Evolutionary conservation across 2,113 vertebrate genomes (phyloP).

Genomic region (Microtus richardsoni): DNA sequence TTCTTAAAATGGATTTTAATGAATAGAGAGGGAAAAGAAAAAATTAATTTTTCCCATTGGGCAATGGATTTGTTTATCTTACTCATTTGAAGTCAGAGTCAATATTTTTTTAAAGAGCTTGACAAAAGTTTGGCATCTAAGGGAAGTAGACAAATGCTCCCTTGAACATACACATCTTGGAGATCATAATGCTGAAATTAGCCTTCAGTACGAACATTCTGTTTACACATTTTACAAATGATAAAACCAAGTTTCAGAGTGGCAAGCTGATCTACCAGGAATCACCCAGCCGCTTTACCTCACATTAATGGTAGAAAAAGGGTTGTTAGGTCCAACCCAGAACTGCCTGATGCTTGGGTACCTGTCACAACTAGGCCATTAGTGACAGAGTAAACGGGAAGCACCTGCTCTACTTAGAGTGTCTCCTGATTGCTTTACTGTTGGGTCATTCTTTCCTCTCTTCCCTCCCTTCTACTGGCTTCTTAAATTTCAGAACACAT

Average conservation of each 20-base stretch:
- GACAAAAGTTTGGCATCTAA: slow-evolving; percentile 14
- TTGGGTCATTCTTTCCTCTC: background rate
- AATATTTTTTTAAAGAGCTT: background rate
- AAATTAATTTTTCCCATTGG: slow-evolving; percentile 16
- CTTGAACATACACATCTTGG: background rate
- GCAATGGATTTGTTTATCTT: slow-evolving; percentile 49
- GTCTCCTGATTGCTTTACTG: background rate
- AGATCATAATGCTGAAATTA: slow-evolving; percentile 29
- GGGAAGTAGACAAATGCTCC: slow-evolving; percentile 7
- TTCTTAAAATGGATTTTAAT: slow-evolving; percentile 23
- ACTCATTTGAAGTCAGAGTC: slow-evolving; percentile 57
- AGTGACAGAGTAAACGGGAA: background rate
- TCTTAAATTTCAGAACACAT: slow-evolving; percentile 19
- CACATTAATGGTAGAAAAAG: background rate
- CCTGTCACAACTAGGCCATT: background rate
- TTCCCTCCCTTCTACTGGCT: background rate
- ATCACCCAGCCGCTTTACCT: background rate
- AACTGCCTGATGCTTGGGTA: background rate
- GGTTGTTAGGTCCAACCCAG: background rate
- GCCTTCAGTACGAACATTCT: background rate
- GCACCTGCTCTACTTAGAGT: background rate
- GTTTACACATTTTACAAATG: background rate
- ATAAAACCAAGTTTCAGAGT: background rate
- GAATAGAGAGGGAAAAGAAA: background rate
- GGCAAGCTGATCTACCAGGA: background rate